phyloP scores from a whole-genome alignment of 2,113 vertebrate species.

The Apaloderma vittatum region DNA sequence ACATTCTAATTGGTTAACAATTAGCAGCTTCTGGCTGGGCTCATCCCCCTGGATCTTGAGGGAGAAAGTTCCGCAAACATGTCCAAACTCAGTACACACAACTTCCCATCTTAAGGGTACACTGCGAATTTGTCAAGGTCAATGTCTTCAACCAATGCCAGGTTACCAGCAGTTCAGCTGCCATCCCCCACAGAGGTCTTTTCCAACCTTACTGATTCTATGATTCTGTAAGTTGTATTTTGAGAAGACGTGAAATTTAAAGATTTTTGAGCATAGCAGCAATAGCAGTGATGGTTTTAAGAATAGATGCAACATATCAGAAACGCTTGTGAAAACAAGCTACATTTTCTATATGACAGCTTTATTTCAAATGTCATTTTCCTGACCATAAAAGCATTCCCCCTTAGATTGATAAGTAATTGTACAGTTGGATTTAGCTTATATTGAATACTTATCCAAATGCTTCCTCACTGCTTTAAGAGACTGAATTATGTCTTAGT shows the following conservation, averaged over 20 bases:
- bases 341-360: neutral
- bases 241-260: neutral
- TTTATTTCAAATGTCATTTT: neutral
- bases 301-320: neutral
- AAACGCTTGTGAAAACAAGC: neutral
- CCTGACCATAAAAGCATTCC: neutral
- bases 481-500: neutral
- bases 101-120: too few species aligned
- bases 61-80: too few species aligned
- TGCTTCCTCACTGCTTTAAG: neutral
- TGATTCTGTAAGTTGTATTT: neutral
- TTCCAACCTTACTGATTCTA: too few species aligned
- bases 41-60: too few species aligned
- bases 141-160: too few species aligned
- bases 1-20: too few species aligned
- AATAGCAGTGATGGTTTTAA: neutral
- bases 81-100: too few species aligned
- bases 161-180: too few species aligned
- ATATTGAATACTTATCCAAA: neutral
- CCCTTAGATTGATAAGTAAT: neutral
- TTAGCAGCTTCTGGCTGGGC: too few species aligned
- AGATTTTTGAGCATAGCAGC: neutral
- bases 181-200: too few species aligned
- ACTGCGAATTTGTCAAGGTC: too few species aligned
- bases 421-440: neutral